phyloP scores from a whole-genome alignment of 1,140 invertebrate genomes.

The Capitella teleta region DNA sequence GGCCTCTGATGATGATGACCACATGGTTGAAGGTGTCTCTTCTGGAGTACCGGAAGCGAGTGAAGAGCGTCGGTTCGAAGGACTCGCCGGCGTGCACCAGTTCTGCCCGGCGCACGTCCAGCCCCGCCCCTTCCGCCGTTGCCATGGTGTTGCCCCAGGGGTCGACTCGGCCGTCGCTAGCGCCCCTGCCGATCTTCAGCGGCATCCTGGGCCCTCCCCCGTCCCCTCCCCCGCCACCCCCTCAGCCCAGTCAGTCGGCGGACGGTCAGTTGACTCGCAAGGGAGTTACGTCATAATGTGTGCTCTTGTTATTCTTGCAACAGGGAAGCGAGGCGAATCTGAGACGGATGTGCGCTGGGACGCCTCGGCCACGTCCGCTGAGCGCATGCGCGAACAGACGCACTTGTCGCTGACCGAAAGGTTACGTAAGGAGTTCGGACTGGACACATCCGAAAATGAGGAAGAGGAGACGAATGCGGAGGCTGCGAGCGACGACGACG shows the following conservation, averaged over 20 bases:
- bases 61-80: constrained; percentile 20
- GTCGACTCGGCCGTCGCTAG: constrained; percentile 13
- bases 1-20: neutral
- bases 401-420: constrained; percentile 55
- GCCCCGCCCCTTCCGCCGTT: constrained; percentile 20
- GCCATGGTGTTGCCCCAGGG: neutral
- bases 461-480: constrained; percentile 35
- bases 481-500: no score
- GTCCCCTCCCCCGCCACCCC: neutral
- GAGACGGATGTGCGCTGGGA: constrained; percentile 38
- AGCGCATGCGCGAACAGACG: constrained; percentile 53
- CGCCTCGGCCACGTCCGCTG: constrained; percentile 58
- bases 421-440: constrained; percentile 61
- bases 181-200: constrained; percentile 21
- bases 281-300: no score
- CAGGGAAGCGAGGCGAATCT: no score
- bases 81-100: constrained; percentile 1
- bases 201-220: neutral
- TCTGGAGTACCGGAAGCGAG: constrained; percentile 58
- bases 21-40: constrained; percentile 51
- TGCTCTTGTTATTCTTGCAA: no score
- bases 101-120: constrained; percentile 12
- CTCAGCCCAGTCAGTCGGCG: neutral
- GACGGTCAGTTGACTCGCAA: no score
- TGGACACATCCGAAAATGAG: constrained; percentile 58